A percentile compares a stretch with the other conserved stretches of the same genome.
phyloP scores from a whole-genome alignment of 1,140 invertebrate genomes.

The Cotesia chilonis region DNA sequence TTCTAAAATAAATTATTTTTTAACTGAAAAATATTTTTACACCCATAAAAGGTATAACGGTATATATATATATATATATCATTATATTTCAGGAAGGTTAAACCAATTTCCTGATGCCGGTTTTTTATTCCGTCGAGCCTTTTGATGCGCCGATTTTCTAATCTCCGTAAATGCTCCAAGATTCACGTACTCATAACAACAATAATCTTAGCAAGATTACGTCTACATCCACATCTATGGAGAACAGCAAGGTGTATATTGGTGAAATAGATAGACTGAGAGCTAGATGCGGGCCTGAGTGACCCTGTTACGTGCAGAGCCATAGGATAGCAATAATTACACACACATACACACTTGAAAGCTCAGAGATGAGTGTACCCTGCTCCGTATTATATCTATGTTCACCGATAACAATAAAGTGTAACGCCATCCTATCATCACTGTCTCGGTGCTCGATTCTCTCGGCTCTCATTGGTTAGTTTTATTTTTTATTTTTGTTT shows the following conservation, averaged over 20 bases:
- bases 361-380: too few species aligned
- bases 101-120: slow-evolving; percentile 13
- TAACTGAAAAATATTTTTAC: too few species aligned
- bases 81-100: background rate
- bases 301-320: slow-evolving; percentile 32
- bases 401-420: slow-evolving; percentile 23
- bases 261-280: background rate
- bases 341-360: background rate
- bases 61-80: background rate
- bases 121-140: background rate
- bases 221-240: background rate
- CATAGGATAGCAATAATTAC: slow-evolving; percentile 22
- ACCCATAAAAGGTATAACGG: slow-evolving; percentile 1
- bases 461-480: slow-evolving; percentile 16
- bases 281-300: slow-evolving; percentile 26
- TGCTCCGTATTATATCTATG: background rate
- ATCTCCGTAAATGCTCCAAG: slow-evolving; percentile 5
- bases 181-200: slow-evolving; percentile 16
- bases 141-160: slow-evolving; percentile 31
- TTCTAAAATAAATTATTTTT: too few species aligned
- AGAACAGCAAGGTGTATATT: slow-evolving; percentile 12
- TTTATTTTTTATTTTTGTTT: background rate
- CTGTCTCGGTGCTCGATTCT: background rate
- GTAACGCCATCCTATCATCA: slow-evolving; percentile 17
- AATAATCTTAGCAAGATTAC: slow-evolving; percentile 2